phyloP scores from a whole-genome alignment of 2,888 invertebrate genomes.

The Brenthis daphne region DNA sequence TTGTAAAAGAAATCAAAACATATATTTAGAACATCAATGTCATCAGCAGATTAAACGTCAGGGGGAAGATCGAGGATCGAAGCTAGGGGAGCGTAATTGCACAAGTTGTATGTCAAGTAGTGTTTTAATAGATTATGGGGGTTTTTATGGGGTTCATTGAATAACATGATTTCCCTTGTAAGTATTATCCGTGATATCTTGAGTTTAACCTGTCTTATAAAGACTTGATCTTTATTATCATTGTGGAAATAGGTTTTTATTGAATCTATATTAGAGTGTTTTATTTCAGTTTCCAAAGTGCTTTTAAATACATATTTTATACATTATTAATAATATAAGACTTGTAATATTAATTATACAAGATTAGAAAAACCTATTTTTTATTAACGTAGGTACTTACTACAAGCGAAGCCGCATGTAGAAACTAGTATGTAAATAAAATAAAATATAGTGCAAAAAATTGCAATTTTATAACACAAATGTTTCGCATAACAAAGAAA shows the following conservation, averaged over 20 bases:
- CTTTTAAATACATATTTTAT: no score
- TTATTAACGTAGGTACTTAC: no score
- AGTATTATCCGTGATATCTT: conserved; percentile 18
- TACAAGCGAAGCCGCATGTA: no score
- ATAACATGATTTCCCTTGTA: conserved; percentile 19
- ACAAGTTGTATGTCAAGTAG: conserved; percentile 54
- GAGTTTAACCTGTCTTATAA: conserved; percentile 12
- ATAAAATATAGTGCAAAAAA: no score
- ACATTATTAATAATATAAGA: no score
- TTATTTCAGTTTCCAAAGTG: no score
- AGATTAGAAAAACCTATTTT: no score
- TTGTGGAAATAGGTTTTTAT: no score
- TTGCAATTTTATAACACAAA: no score
- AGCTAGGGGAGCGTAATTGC: conserved; percentile 45
- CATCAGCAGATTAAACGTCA: conserved; percentile 68
- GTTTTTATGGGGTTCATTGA: conserved; percentile 31
- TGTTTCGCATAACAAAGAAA: background rate
- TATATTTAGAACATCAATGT: conserved; percentile 50
- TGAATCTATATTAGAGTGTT: no score
- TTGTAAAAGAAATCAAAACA: conserved; percentile 12
- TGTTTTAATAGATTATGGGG: conserved; percentile 47
- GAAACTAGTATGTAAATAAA: no score
- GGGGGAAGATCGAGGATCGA: conserved; percentile 52
- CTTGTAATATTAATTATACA: no score
- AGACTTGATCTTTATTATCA: conserved; percentile 4